These are phyloP conservation scores for Dicentrarchus labrax DNA, from an alignment of 2,113 vertebrate genomes.

Conservation along the genomic window DNA sequence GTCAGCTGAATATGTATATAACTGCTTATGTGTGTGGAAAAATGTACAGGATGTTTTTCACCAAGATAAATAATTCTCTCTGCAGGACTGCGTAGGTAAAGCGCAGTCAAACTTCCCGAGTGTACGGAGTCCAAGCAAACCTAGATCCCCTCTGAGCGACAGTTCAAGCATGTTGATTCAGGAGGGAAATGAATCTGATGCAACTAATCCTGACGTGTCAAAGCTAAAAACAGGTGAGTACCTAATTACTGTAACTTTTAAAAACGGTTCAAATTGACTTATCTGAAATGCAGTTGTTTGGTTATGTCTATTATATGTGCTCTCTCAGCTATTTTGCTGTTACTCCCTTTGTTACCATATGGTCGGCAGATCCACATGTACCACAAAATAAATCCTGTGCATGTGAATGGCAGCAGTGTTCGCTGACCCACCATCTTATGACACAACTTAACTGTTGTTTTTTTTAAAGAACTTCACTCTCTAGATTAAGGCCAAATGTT, in stretches of 20 bases:
- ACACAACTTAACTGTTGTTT: conserved; percentile 33
- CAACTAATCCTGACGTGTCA: conserved; percentile 76
- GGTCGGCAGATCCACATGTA: conserved; percentile 45
- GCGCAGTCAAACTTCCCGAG: conserved; percentile 85
- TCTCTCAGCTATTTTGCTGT: background rate
- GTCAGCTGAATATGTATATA: background rate
- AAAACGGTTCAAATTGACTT: background rate
- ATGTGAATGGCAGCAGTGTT: conserved; percentile 55
- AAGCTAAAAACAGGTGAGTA: conserved; percentile 85
- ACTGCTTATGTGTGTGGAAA: background rate
- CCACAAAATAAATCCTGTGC: conserved; percentile 2
- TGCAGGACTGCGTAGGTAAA: conserved; percentile 85
- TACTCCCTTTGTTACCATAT: background rate
- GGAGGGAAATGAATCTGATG: conserved; percentile 87
- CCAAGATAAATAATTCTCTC: background rate
- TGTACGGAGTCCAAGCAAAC: conserved; percentile 86
- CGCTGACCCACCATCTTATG: conserved; percentile 41
- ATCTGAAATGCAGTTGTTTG: background rate
- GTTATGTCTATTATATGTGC: background rate
- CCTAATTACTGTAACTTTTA: background rate
- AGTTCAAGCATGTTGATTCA: conserved; percentile 86
- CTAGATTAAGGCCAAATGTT: conserved; percentile 2
- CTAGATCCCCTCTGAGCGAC: conserved; percentile 89
- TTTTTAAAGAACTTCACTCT: conserved; percentile 11
- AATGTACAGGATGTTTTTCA: background rate